These are phyloP conservation scores for Pelosia muscerda DNA, from an alignment of 2,888 invertebrate species.

Conservation along the genomic window DNA sequence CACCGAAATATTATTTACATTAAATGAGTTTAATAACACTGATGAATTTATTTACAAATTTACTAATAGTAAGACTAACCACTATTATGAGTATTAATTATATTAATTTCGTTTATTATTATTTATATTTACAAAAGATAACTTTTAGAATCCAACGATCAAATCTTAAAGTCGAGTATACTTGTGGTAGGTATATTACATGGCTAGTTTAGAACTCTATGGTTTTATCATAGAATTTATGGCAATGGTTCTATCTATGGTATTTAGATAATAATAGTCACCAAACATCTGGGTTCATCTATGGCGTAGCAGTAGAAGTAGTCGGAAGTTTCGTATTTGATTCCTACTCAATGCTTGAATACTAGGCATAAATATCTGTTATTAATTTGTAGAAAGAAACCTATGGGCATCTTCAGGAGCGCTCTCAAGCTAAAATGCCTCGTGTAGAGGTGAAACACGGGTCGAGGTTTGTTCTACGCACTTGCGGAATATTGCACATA, in stretches of 20 bases:
- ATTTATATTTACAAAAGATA: conserved; percentile 74
- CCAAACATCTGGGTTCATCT: conserved; percentile 19
- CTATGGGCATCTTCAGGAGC: no score
- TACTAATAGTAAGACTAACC: conserved; percentile 63
- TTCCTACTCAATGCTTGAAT: not conserved
- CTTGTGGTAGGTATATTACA: conserved; percentile 51
- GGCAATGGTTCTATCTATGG: conserved; percentile 10
- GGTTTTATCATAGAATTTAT: conserved; percentile 55
- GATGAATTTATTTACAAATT: conserved; percentile 81
- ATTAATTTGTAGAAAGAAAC: no score
- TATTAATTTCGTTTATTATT: conserved; percentile 48
- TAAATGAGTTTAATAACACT: conserved; percentile 79
- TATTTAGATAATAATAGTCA: conserved; percentile 3
- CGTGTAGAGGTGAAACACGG: no score
- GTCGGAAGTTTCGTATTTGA: not conserved
- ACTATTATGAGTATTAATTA: conserved; percentile 55
- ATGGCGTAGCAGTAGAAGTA: no score
- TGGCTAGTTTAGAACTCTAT: conserved; percentile 52
- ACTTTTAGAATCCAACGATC: conserved; percentile 57
- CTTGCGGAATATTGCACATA: no score
- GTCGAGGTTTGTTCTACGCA: no score
- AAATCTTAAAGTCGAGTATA: conserved; percentile 55
- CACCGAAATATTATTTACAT: conserved; percentile 84
- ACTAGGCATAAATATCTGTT: not conserved
- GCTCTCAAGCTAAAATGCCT: no score